These are phyloP conservation scores for Poicephalus meyeri DNA, from an alignment of 2,113 vertebrate genomes.

Conservation along the genomic window DNA sequence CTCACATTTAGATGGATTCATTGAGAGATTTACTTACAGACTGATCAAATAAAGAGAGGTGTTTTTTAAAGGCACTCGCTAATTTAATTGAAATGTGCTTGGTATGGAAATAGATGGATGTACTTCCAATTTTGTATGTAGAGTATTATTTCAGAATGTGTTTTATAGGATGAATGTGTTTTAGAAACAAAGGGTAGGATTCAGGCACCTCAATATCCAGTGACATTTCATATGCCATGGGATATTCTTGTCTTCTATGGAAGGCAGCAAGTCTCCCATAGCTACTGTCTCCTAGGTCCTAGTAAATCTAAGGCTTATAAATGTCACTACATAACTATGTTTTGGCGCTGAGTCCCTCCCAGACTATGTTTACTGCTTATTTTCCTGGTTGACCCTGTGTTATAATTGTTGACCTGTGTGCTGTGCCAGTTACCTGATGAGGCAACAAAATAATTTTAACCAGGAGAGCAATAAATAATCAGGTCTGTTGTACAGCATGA, in stretches of 20 bases:
- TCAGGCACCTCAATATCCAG: background rate
- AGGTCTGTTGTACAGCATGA: background rate
- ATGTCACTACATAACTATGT: background rate
- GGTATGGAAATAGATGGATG: background rate
- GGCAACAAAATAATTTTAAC: background rate
- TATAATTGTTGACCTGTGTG: background rate
- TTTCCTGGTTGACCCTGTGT: background rate
- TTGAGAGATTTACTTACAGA: background rate
- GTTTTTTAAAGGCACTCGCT: background rate
- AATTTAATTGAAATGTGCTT: background rate
- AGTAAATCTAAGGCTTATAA: background rate
- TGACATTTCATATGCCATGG: background rate
- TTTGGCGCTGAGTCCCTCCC: background rate
- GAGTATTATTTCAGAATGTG: background rate
- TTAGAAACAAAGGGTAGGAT: background rate
- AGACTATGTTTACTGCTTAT: background rate
- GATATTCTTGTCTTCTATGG: background rate
- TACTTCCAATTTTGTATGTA: background rate
- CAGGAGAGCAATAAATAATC: background rate
- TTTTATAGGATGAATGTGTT: background rate
- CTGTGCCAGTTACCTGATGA: background rate
- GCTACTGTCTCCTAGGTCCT: background rate
- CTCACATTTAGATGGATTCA: background rate
- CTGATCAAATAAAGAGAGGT: background rate
- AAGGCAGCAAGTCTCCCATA: background rate